Evolutionary conservation across 2,113 vertebrate genomes (phyloP).

Genomic region (Gopherus evgoodei): DNA sequence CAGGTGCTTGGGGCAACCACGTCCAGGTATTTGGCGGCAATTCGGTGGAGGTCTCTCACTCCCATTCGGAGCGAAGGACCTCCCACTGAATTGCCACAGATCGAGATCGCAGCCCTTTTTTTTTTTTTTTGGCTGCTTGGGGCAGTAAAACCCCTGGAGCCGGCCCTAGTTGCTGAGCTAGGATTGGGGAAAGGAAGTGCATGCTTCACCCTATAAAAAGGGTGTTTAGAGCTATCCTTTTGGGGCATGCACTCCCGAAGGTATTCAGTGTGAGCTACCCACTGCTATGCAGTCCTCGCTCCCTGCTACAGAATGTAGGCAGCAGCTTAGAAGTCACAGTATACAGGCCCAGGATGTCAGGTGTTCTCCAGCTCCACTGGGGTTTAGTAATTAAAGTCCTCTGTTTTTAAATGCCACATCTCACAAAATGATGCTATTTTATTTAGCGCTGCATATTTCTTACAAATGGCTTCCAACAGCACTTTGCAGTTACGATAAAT

Average conservation of each 20-base stretch:
- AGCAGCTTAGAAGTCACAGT: background rate
- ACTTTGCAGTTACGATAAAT: conserved; percentile 64
- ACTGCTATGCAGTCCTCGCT: rapidly evolving
- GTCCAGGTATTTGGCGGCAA: no score
- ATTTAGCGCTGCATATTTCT: conserved; percentile 53
- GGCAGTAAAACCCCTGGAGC: no score
- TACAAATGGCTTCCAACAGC: conserved; percentile 25
- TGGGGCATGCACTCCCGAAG: background rate
- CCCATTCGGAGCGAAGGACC: no score
- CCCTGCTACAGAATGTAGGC: background rate
- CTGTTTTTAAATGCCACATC: conserved; percentile 65
- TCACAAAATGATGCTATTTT: conserved; percentile 55
- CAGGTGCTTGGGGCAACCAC: no score
- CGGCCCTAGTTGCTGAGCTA: background rate
- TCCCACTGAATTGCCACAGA: no score
- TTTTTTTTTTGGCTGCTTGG: no score
- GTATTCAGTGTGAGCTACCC: rapidly evolving
- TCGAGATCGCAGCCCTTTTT: no score
- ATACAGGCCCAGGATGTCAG: conserved; percentile 17
- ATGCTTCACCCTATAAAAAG: background rate
- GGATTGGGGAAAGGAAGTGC: background rate
- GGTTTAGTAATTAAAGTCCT: conserved; percentile 53
- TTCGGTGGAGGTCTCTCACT: no score
- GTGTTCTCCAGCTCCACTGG: conserved; percentile 49
- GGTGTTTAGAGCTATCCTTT: background rate